Base-by-base conservation (phyloP, 2,797 vertebrate genomes). In the Pyrocephalus nanus region DNA sequence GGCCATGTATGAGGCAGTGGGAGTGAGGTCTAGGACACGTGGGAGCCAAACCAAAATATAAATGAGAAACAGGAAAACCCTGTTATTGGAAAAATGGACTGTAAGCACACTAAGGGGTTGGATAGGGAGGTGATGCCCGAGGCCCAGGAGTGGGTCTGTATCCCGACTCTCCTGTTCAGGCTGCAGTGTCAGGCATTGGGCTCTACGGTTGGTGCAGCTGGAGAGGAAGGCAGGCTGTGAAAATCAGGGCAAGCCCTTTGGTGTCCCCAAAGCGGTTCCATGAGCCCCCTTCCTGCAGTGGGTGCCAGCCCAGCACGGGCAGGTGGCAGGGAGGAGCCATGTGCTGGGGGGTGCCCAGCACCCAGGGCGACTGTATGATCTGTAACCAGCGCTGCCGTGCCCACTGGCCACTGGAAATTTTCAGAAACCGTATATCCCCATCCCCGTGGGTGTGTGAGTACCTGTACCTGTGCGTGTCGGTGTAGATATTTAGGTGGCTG, bases 351-450 rank as follows among this genome's bases (percentile, higher is more conserved):
- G 6, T 22, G 36, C 27, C 69, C 0, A 2, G 76, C 76, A 54
- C 85, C 71, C 94, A 94, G 94, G 80, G 94, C 42, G 67, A 96
- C 95, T 95, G 92, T 96, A 95, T 96, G 95, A 95, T 90, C 69
- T 60, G 86, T 94, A 5, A 19, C 64, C 8, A 17, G 57, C 5
- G 2, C 85, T 62, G 72, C 79, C 6, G 21, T 75, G 77, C 70
- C 83, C 91, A 22, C 0, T 16, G 78, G 92, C 87, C 79, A 25
- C 87, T 62, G 89, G 86, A 70, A 34, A 88, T 97, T 96, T 97
- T 97, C 97, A 97, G 97, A 97, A 97, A 97, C 97, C 96, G n/a
- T 96, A 97, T 97, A 55, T 95, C 62, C 90, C 47, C 12, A n/a
- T 96, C 77, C 89, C 91, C 22, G 58, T 96, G 95, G 92, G 92